Base-by-base conservation (phyloP, 2,797 vertebrate genomes). In the Delichon dasypus region DNA sequence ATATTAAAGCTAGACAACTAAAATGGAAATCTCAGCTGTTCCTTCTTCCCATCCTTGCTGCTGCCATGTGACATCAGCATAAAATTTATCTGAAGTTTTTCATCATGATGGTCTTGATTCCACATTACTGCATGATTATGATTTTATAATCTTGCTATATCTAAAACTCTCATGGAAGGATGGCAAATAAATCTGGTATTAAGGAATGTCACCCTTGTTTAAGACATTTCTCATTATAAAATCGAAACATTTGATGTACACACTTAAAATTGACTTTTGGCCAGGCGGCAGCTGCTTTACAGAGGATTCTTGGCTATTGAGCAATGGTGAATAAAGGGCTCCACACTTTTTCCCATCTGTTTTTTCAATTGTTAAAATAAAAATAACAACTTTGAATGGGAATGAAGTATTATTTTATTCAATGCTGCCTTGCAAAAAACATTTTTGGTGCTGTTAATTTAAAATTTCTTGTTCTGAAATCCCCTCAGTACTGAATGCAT, bases 311-410 rank as follows among this genome's bases (percentile, higher is more conserved):
- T 97, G 85, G 83, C 86, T 97, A 90, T 96, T 85, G 78, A 97
- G 89, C 64, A 94, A 54, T 58, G 84, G 80, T 89, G 77, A 95
- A 93, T 71, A 89, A 95, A 96, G 73, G 72, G 67, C 74, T 89
- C n/a, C 73, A 95, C 86, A 80, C 16, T 25, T 95, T 96, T 91
- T 18, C 40, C 89, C 90, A 96, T 96, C 75, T 97, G 93, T 42
- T 90, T 96, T 97, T 91, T 72, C 51, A 86, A 45, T 96, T 95
- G 66, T 77, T 88, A 71, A 92, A 90, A 91, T 87, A 68, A 97
- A 85, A 96, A 93, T 92, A 91, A 80, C 68, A 84, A 80, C 80
- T 92, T 50, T 95, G 70, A 93, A 72, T 81, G 48, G 45, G 50
- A 94, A 74, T 57, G n/a, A 62, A 94, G 55, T 88, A 72, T 80